phyloP scores from a whole-genome alignment of 2,797 vertebrate species.

The Siniperca scherzeri region DNA sequence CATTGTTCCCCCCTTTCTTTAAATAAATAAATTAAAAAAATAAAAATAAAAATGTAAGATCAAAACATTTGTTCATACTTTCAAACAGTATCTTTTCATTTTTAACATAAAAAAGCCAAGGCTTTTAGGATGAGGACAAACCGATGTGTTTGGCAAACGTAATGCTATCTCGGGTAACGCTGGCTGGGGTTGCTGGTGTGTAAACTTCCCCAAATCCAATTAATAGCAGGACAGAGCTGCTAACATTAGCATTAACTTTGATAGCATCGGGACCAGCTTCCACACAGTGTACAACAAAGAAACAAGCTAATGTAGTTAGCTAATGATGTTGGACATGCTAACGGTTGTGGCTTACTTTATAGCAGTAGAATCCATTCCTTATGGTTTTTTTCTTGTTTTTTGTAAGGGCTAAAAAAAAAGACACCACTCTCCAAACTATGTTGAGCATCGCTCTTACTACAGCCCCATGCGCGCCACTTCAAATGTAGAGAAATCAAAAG shows the following conservation, averaged over 20 bases:
- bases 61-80: neutral
- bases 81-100: neutral
- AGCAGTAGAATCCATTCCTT: neutral
- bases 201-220: neutral
- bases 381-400: constrained; percentile 4
- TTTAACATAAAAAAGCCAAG: neutral
- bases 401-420: neutral
- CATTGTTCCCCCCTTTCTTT: too few relatives aligned
- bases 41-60: too few relatives aligned
- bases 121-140: neutral
- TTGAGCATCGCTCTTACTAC: neutral
- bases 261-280: neutral
- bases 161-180: neutral
- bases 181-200: neutral
- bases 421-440: neutral
- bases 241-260: neutral
- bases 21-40: too few relatives aligned
- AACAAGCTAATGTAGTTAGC: neutral
- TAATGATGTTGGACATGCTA: neutral
- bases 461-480: neutral
- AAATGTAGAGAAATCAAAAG: neutral
- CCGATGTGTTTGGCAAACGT: neutral
- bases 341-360: neutral
- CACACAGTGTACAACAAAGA: too few relatives aligned
- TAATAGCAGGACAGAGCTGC: neutral